Percentiles rank a stretch among this genome's conserved stretches.
phyloP scores from a whole-genome alignment of 2,888 invertebrate species.

The Lampropteryx suffumata region DNA sequence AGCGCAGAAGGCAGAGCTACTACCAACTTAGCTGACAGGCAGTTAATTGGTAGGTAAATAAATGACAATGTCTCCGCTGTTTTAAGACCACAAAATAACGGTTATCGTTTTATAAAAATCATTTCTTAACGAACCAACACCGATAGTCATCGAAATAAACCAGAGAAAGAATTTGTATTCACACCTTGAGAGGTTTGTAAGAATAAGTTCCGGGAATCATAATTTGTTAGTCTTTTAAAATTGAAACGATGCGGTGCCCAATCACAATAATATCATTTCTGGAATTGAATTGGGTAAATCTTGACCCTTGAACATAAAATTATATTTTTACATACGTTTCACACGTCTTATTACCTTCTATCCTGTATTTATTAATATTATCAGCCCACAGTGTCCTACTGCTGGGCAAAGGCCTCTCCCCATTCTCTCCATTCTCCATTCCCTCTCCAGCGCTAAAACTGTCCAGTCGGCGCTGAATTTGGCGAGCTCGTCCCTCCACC shows the following conservation, averaged over 20 bases:
- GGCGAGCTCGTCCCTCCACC: no score
- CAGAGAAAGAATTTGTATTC: conserved; percentile 65
- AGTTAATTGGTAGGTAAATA: not conserved
- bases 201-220: conserved; percentile 25
- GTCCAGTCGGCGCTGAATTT: no score
- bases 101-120: not conserved
- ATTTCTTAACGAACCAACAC: conserved; percentile 41
- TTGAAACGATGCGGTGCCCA: conserved; percentile 1
- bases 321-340: no score
- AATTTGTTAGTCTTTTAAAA: conserved; percentile 20
- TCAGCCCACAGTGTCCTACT: no score
- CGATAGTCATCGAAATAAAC: conserved; percentile 65
- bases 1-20: no score
- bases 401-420: no score
- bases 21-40: no score
- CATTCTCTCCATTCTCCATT: no score
- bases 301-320: no score
- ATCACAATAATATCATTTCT: not conserved
- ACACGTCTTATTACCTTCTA: no score
- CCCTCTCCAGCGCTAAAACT: no score
- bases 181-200: conserved; percentile 57
- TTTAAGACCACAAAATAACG: not conserved
- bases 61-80: not conserved
- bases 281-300: not conserved
- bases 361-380: no score